phyloP scores from a whole-genome alignment of 1,140 invertebrate species.

The Aleiodes sp. region DNA sequence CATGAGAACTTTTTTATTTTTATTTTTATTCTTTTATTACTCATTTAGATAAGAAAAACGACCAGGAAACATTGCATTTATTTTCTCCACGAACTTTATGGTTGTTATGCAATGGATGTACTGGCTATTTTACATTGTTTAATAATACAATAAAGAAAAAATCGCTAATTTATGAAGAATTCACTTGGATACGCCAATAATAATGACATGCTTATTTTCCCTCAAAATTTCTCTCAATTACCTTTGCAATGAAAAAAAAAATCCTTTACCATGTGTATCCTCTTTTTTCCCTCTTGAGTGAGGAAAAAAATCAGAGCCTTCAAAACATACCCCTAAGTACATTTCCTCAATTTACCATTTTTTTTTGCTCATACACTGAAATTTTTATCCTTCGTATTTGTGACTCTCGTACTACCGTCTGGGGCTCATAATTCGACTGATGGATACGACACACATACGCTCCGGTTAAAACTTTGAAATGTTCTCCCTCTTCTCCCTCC shows the following conservation, averaged over 20 bases:
- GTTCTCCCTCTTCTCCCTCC: slow-evolving; percentile 26
- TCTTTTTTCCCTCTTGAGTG: not conserved
- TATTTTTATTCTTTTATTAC: too few species aligned
- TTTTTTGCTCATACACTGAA: not conserved
- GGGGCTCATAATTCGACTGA: slow-evolving; percentile 52
- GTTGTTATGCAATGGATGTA: too few species aligned
- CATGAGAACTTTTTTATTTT: slow-evolving; percentile 1
- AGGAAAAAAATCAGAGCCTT: not conserved
- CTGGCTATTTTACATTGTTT: too few species aligned
- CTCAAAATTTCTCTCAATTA: not conserved
- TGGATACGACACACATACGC: slow-evolving; percentile 50
- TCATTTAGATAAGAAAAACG: slow-evolving; percentile 6
- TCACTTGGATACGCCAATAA: too few species aligned
- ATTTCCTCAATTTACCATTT: slow-evolving; percentile 19
- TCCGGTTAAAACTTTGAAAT: slow-evolving; percentile 52
- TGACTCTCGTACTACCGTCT: slow-evolving; percentile 20
- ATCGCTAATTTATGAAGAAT: too few species aligned
- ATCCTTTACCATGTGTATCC: not conserved
- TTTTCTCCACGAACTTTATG: too few species aligned
- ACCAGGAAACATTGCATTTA: not conserved
- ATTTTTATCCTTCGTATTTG: not conserved
- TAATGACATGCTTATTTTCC: not conserved
- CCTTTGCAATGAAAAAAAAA: not conserved
- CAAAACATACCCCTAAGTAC: not conserved
- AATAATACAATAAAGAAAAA: too few species aligned